Evolutionary conservation across 2,797 vertebrate species (phyloP), one percentile per base, ranked within the genome.

Genomic region (Myotis planiceps): DNA sequence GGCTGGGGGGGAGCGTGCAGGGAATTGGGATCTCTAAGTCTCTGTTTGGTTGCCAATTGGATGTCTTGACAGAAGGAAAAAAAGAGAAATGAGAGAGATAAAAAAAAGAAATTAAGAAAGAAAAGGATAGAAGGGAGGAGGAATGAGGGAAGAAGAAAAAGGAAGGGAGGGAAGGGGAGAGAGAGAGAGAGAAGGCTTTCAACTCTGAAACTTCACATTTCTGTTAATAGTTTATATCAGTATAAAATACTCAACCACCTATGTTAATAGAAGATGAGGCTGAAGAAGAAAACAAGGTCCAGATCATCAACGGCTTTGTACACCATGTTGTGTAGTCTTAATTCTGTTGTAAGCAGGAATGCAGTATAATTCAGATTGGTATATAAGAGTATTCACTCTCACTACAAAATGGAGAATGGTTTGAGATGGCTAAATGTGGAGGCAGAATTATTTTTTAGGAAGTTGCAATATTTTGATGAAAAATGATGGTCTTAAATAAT

Each of bases 401-500:
- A 32, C 47, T 55, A 15, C 4, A 39, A 5, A 51, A 19, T 45
- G 29, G 78, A 69, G 14, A 65, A 15, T 0, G 32, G 7, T 47
- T 27, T 6, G 60, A 68, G 45, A 69, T 78, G 63, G 65, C 34
- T 90, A 58, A 78, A 88, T 23, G 21, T 69, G 49, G 49, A 86
- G n/a, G 13, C 32, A 84, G 88, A 69, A n/a, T 34, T 80, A 29
- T 71, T 80, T 71, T 80, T 83, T 15, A 92, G 71, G 65, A 96
- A 90, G n/a, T 78, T 72, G 21, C 27, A 90, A 19, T 92, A 60
- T 72, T 95, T 89, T 80, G 71, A 14, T 89, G 32, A 85, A 92
- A 82, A 96, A 86, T 88, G 14, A 45, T 51, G 16, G 9, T 72
- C 68, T 58, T 96, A 94, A 95, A 83, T 58, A 89, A 51, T 78